These are phyloP conservation scores for Antigone vipio DNA, from an alignment of 2,113 vertebrate species.

Conservation along the genomic window DNA sequence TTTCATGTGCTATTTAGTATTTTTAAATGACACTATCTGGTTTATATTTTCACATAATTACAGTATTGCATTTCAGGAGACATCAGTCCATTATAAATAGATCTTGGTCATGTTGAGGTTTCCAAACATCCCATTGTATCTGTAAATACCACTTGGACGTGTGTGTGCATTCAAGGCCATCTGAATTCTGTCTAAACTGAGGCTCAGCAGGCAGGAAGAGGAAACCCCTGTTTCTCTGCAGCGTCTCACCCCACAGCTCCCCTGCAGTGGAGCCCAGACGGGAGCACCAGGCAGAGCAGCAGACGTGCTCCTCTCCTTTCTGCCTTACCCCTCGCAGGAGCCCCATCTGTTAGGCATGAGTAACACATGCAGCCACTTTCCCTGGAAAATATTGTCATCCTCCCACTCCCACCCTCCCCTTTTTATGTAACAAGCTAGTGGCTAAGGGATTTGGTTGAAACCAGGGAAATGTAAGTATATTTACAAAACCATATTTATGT, in stretches of 20 bases:
- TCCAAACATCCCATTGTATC: neutral
- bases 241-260: neutral
- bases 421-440: conserved; percentile 34
- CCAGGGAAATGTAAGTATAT: neutral
- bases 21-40: neutral
- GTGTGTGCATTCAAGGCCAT: neutral
- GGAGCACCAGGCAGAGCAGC: neutral
- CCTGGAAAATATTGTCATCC: conserved; percentile 45
- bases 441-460: neutral
- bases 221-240: neutral
- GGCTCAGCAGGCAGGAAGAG: neutral
- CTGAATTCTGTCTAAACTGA: neutral
- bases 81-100: conserved; percentile 1
- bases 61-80: neutral
- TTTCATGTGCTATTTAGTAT: neutral
- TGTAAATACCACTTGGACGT: neutral
- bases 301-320: neutral
- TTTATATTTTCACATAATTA: neutral
- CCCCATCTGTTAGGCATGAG: conserved; percentile 48
- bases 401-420: neutral
- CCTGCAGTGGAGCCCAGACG: neutral
- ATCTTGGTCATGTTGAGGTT: neutral
- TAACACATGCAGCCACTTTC: conserved; percentile 40
- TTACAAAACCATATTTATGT: neutral
- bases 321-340: neutral